phyloP scores from a whole-genome alignment of 2,888 invertebrate genomes.

The Dicyrtomina minuta region DNA sequence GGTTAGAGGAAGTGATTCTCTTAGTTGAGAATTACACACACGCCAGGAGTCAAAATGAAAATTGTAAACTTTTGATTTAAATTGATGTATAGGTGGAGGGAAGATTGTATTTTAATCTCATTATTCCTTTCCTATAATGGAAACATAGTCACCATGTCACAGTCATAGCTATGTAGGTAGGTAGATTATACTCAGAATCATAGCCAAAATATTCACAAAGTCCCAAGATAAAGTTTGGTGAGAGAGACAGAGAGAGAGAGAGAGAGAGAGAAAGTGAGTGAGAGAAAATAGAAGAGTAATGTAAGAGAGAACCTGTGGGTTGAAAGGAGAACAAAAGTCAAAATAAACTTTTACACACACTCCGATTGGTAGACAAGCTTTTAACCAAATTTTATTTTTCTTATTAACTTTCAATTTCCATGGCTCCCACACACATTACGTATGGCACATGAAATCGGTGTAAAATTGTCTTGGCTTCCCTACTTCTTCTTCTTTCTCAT shows the following conservation, averaged over 20 bases:
- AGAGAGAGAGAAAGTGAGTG: too few relatives aligned
- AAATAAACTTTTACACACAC: too few relatives aligned
- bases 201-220: not conserved
- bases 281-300: too few relatives aligned
- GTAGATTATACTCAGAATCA: not conserved
- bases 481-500: too few relatives aligned
- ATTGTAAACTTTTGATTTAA: conserved; percentile 11
- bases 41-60: conserved; percentile 4
- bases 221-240: not conserved
- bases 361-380: too few relatives aligned
- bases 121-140: not conserved
- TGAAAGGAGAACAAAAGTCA: not conserved
- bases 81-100: conserved; percentile 1
- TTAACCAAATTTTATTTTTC: not conserved
- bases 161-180: not conserved
- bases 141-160: not conserved
- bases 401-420: not conserved
- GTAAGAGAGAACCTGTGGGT: not conserved
- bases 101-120: not conserved
- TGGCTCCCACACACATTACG: not conserved
- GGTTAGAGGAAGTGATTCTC: too few relatives aligned
- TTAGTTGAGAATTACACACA: too few relatives aligned
- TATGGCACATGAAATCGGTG: too few relatives aligned
- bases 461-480: too few relatives aligned
- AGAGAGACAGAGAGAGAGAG: not conserved